A percentile compares a stretch with the other conserved stretches of the same genome.
Conservation (phyloP, 1,140 invertebrate genomes). For the Papilio aristodemus region DNA sequence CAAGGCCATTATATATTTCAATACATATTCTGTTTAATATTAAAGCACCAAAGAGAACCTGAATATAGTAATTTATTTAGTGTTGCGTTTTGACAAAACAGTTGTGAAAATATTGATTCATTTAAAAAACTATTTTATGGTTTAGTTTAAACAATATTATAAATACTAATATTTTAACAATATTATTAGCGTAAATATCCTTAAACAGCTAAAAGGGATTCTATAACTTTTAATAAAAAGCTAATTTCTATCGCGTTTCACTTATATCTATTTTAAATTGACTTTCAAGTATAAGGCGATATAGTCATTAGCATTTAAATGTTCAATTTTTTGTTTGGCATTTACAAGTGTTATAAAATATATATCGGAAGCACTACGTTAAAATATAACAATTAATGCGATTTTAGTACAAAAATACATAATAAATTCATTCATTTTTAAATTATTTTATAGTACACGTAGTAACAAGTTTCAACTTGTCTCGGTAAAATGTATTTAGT, state of each 20-base stretch:
- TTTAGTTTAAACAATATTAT: no score
- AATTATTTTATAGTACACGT: not conserved
- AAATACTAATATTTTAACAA: not conserved
- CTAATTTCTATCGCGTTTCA: slow-evolving; percentile 46
- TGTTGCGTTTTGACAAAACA: slow-evolving; percentile 31
- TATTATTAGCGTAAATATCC: slow-evolving; percentile 24
- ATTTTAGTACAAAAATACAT: slow-evolving; percentile 21
- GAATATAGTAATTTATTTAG: slow-evolving; percentile 5
- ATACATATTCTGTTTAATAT: slow-evolving; percentile 43
- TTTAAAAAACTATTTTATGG: no score
- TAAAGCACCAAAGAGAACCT: slow-evolving; percentile 57
- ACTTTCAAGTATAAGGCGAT: slow-evolving; percentile 30
- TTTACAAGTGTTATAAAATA: slow-evolving; percentile 41
- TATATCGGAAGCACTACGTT: slow-evolving; percentile 58
- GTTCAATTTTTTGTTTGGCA: slow-evolving; percentile 44
- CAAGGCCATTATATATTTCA: slow-evolving; percentile 54
- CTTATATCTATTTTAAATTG: slow-evolving; percentile 41
- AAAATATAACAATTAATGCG: slow-evolving; percentile 33
- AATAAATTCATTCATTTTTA: not conserved
- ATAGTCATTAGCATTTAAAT: slow-evolving; percentile 11
- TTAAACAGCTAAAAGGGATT: slow-evolving; percentile 33
- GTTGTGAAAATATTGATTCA: slow-evolving; percentile 32
- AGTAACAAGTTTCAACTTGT: no score
- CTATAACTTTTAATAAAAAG: slow-evolving; percentile 43
- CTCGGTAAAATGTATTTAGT: no score